These are phyloP conservation scores for Scaptodrosophila latifasciaeformis DNA, from an alignment of 2,888 invertebrate genomes.

Conservation along the genomic window DNA sequence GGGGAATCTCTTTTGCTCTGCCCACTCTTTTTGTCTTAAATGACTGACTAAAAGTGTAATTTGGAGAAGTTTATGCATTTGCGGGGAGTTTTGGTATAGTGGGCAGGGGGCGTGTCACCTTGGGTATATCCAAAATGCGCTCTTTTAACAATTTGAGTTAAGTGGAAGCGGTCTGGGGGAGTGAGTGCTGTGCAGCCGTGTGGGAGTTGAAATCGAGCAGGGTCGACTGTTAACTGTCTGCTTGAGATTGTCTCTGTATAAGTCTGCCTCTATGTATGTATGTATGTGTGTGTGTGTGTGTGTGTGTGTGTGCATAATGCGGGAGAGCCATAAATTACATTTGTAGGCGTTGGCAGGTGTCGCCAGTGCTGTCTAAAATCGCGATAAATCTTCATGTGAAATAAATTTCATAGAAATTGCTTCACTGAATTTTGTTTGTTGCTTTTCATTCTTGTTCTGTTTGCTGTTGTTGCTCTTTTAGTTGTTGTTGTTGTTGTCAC, in stretches of 20 bases:
- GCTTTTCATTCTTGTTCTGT: slow-evolving; percentile 53
- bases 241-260: not conserved
- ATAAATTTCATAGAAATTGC: slow-evolving; percentile 76
- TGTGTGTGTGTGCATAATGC: slow-evolving; percentile 66
- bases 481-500: slow-evolving; percentile 29
- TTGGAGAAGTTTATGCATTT: no score
- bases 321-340: slow-evolving; percentile 75
- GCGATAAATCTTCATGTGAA: slow-evolving; percentile 76
- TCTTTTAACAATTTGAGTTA: slow-evolving; percentile 61
- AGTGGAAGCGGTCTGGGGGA: slow-evolving; percentile 25
- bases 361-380: slow-evolving; percentile 76
- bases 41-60: slow-evolving; percentile 54
- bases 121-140: slow-evolving; percentile 15
- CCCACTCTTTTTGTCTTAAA: no score
- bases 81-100: slow-evolving; percentile 9
- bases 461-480: slow-evolving; percentile 15
- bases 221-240: slow-evolving; percentile 47
- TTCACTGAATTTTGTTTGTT: slow-evolving; percentile 72
- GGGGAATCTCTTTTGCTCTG: no score
- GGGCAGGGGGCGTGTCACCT: slow-evolving; percentile 6
- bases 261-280: not conserved
- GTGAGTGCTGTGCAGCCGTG: slow-evolving; percentile 12
- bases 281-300: slow-evolving; percentile 25
- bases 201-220: slow-evolving; percentile 23
- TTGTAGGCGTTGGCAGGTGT: slow-evolving; percentile 77